Evolutionary conservation across 2,797 vertebrate genomes (phyloP).

Genomic region (Danionella dracula): DNA sequence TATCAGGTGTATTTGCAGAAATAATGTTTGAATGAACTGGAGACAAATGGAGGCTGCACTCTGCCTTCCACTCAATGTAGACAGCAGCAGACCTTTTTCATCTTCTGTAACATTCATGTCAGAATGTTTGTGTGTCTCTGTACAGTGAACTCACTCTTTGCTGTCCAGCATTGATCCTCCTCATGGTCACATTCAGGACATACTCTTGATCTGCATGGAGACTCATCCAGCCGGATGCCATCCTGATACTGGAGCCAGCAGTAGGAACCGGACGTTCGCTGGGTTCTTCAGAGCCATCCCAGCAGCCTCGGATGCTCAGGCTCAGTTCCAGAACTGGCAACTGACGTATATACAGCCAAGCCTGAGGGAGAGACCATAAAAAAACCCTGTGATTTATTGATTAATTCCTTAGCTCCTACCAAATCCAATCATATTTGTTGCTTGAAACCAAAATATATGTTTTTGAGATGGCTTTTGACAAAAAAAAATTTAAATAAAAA

Average conservation of each 20-base stretch:
- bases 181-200: constrained; percentile 86
- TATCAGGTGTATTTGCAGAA: too few species aligned
- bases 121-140: not conserved
- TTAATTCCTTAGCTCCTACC: too few species aligned
- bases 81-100: too few species aligned
- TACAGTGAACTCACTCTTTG: constrained; percentile 71
- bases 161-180: constrained; percentile 72
- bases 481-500: too few species aligned
- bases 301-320: constrained; percentile 85
- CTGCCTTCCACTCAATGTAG: too few species aligned
- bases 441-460: too few species aligned
- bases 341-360: constrained; percentile 85
- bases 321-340: constrained; percentile 83
- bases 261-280: constrained; percentile 69
- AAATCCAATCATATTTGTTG: too few species aligned
- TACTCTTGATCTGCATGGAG: constrained; percentile 94
- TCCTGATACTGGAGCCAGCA: constrained; percentile 59
- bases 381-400: too few species aligned
- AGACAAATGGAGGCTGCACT: too few species aligned
- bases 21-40: too few species aligned
- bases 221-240: constrained; percentile 77
- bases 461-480: too few species aligned
- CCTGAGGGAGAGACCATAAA: constrained; percentile 57
- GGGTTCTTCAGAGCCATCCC: constrained; percentile 74
- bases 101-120: too few species aligned